Evolutionary conservation across 2,113 vertebrate species (phyloP), one percentile per base, ranked within the genome.

Genomic region (Chinchilla lanigera): DNA sequence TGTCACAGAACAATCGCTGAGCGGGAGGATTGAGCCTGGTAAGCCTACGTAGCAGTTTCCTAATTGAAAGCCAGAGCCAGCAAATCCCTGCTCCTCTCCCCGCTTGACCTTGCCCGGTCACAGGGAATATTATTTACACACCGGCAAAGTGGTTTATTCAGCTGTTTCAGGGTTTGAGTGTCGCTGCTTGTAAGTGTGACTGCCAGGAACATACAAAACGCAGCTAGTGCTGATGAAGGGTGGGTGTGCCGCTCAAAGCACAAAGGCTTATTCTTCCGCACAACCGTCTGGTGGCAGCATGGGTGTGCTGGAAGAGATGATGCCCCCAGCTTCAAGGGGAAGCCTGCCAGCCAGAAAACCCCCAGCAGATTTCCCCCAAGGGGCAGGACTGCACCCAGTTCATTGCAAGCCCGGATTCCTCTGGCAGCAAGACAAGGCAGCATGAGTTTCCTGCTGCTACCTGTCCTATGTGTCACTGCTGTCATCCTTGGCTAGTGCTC

Each of bases 401-500:
- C 61, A 78, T 26, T 83, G 75, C 58, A 78, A 95, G 65, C 82
- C 89, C 94, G 82, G 58, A 54, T 61, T 73, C 38, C 63, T 89
- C 19, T 11, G n/a, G 7, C 58, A 75, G 71, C 26, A 2, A 41
- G 24, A 30, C 0, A 4, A 90, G 83, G 89, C 60, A 19, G 30
- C 69, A 85, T 94, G 77, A 77, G n/a, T 52, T 52, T 86, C 47
- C 69, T 56, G 28, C 96, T 52, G 7, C 94, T 89, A 88, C 84
- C 90, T 67, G 28, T 44, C 89, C 78, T 94, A 96, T 56, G 65
- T 58, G 17, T 47, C 93, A 14, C 89, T 91, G 54, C 91, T 97
- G 83, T 95, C 80, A 93, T 93, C 5, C 3, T 2, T n/a, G 10
- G 24, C 91, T 73, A 17, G 61, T 61, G 89, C 92, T 93, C 78